These are phyloP conservation scores for Adelosebastes latens DNA, from an alignment of 2,797 vertebrate genomes.

Conservation along the genomic window DNA sequence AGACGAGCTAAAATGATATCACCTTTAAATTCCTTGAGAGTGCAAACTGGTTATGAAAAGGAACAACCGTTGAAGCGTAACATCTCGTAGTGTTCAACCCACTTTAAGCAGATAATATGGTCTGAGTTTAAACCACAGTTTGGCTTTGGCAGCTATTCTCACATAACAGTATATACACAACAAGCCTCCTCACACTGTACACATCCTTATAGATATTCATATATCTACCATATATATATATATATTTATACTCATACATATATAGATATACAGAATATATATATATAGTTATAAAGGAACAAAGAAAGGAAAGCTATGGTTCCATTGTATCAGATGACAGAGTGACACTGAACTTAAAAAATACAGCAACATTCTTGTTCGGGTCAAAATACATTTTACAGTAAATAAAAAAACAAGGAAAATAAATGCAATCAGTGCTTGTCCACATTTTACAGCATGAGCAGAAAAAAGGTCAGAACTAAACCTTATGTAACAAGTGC, in stretches of 20 bases:
- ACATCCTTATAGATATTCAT: conserved; percentile 59
- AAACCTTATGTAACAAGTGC: conserved; percentile 32
- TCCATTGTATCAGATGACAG: conserved; percentile 42
- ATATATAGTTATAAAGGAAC: conserved; percentile 25
- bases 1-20: background rate
- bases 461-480: conserved; percentile 14
- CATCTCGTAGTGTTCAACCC: conserved; percentile 61
- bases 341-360: conserved; percentile 41
- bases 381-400: conserved; percentile 60
- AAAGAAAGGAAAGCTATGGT: conserved; percentile 57
- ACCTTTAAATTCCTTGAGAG: background rate
- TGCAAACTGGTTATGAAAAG: conserved; percentile 25
- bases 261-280: conserved; percentile 66
- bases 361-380: conserved; percentile 66
- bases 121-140: conserved; percentile 61
- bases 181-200: conserved; percentile 73
- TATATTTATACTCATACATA: conserved; percentile 53
- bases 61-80: conserved; percentile 3
- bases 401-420: conserved; percentile 10
- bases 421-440: conserved; percentile 62
- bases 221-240: conserved; percentile 68
- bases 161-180: conserved; percentile 76
- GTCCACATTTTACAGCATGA: conserved; percentile 63
- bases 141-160: conserved; percentile 81
- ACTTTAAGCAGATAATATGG: conserved; percentile 26